phyloP scores from a whole-genome alignment of 2,797 vertebrate genomes.

The Sandelia bainsii region DNA sequence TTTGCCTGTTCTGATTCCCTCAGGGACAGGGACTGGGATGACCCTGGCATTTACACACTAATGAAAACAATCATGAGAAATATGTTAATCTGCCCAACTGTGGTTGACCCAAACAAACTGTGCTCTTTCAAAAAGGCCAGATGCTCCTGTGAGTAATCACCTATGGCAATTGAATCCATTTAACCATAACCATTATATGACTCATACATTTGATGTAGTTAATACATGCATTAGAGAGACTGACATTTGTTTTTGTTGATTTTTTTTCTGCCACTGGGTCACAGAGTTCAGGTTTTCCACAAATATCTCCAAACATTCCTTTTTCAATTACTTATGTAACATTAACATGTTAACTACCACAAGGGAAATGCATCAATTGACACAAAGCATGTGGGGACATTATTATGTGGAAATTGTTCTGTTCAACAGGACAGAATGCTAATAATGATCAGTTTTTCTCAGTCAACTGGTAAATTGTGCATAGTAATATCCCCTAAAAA shows the following conservation, averaged over 20 bases:
- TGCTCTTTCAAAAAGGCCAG: constrained; percentile 84
- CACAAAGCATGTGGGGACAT: constrained; percentile 6
- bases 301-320: constrained; percentile 4
- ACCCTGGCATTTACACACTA: constrained; percentile 81
- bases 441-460: constrained; percentile 19
- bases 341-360: constrained; percentile 27
- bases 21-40: constrained; percentile 43
- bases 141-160: constrained; percentile 77
- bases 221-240: constrained; percentile 23
- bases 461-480: constrained; percentile 38
- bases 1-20: constrained; percentile 55
- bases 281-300: constrained; percentile 14
- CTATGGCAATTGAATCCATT: constrained; percentile 77
- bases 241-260: constrained; percentile 12
- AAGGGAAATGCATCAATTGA: background rate
- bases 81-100: constrained; percentile 76
- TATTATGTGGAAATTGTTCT: constrained; percentile 13
- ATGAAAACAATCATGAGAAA: constrained; percentile 80
- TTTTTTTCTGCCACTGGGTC: background rate
- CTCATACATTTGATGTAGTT: constrained; percentile 43
- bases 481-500: background rate
- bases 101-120: constrained; percentile 73
- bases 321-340: constrained; percentile 4
- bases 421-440: constrained; percentile 16
- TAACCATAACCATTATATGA: constrained; percentile 69